Conservation (phyloP, 2,797 vertebrate genomes). For the Lemur catta region DNA sequence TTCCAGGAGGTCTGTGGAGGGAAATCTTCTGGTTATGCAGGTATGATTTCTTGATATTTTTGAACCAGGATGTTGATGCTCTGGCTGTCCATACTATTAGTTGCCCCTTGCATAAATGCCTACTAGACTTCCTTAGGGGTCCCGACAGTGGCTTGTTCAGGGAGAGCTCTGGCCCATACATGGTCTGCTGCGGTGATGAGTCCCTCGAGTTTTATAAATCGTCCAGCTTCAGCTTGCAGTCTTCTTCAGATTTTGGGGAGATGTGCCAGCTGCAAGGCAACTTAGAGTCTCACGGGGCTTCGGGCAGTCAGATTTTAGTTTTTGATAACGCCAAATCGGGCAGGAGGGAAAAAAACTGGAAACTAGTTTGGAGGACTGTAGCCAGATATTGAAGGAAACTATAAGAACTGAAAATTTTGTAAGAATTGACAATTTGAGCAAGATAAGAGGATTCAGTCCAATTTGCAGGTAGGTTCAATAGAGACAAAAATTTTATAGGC, state of each 20-base stretch:
- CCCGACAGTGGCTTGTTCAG: background rate
- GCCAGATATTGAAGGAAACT: background rate
- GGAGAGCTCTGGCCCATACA: background rate
- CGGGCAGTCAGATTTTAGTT: background rate
- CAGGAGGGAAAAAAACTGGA: background rate
- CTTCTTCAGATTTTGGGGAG: background rate
- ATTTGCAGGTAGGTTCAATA: background rate
- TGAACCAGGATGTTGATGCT: background rate
- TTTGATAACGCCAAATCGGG: background rate
- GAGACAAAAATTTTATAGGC: background rate
- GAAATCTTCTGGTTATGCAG: background rate
- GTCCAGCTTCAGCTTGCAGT: background rate
- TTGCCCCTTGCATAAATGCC: background rate
- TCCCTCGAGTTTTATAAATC: background rate
- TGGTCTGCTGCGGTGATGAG: background rate
- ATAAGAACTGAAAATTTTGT: background rate
- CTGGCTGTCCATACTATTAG: background rate
- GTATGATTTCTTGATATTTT: background rate
- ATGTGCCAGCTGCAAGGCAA: background rate
- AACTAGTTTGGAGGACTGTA: background rate
- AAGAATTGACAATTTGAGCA: background rate
- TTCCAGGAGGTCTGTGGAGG: background rate
- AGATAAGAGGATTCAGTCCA: background rate
- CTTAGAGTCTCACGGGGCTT: background rate
- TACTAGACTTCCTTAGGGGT: background rate